phyloP scores from a whole-genome alignment of 2,888 invertebrate genomes.

The Dynastes grantii region DNA sequence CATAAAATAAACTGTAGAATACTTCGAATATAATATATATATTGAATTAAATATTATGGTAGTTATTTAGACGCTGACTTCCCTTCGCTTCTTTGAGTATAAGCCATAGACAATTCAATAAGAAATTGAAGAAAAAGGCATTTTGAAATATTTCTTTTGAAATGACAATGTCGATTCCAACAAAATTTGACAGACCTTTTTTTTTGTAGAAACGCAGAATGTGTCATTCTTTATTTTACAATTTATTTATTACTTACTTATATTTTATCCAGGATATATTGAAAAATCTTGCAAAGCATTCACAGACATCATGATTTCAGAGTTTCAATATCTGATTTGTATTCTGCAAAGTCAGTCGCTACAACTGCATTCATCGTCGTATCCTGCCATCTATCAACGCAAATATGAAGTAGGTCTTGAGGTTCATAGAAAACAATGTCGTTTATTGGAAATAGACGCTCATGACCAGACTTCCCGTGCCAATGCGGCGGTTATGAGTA shows the following conservation, averaged over 20 bases:
- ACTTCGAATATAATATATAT: too few species aligned
- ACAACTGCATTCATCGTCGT: background rate
- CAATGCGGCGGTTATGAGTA: constrained; percentile 55
- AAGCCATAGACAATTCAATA: too few species aligned
- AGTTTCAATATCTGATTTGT: background rate
- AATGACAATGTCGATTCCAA: background rate
- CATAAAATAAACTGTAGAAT: too few species aligned
- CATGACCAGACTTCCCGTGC: constrained; percentile 47
- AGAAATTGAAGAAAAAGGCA: too few species aligned
- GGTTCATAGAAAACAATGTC: constrained; percentile 51
- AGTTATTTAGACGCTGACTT: too few species aligned
- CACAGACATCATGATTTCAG: background rate
- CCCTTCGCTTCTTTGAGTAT: too few species aligned
- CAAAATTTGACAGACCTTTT: constrained; percentile 2
- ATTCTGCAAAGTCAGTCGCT: background rate
- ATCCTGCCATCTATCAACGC: constrained; percentile 48
- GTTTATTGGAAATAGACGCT: constrained; percentile 50
- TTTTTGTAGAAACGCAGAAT: constrained; percentile 11
- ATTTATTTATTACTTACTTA: background rate
- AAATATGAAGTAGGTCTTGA: constrained; percentile 52
- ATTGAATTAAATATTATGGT: too few species aligned
- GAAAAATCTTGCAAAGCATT: constrained; percentile 1
- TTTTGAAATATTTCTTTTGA: too few species aligned
- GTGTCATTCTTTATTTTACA: constrained; percentile 22
- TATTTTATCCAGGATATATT: constrained; percentile 5